Evolutionary conservation across 2,113 vertebrate genomes (phyloP), one percentile per base, ranked within the genome.

Genomic region (Melanotaenia duboulayi): DNA sequence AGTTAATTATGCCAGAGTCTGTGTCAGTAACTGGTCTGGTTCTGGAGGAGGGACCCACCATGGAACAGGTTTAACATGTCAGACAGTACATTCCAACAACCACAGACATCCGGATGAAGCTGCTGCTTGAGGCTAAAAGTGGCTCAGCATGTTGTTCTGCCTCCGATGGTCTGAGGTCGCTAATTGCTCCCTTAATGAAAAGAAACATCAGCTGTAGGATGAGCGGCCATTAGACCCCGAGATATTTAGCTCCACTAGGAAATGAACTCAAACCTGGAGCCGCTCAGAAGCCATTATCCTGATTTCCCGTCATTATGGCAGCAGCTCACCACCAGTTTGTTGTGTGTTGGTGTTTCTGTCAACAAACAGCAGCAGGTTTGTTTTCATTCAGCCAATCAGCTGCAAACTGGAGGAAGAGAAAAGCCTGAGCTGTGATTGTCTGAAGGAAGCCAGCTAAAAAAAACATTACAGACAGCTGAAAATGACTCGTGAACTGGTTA

Each of bases 281-380:
- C 20, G 58, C 74, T 22, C 40, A 64, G 32, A 57, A 32, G 35
- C 44, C 51, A 17, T 51, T 70, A 12, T 44, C 37, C 52, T 64
- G 66, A 51, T 42, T 35, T 58, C 3, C 28, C 6, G 28, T 28
- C 3, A 28, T 28, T 28, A 28, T 6, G 28, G 42, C 65, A 37
- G 65, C 58, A 63, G 65, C 57, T 9, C 74, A 55, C 56, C 20
- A 25, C n/a, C n/a, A n/a, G n/a, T n/a, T n/a, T n/a, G n/a, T n/a
- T n/a, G n/a, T n/a, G n/a, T n/a, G n/a, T n/a, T n/a, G n/a, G n/a
- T 62, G 55, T 39, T 37, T 6, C 49, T 40, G 49, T 17, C 39
- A 39, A 11, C 16, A 24, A 25, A 32, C n/a, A 60, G 35, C 22
- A 19, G 44, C 35, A 23, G 35, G 35, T 42, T 42, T 44, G 24